A percentile compares a stretch with the other conserved stretches of the same genome.
Conservation (phyloP, 2,888 invertebrate species). For the Drosophila eohydei region DNA sequence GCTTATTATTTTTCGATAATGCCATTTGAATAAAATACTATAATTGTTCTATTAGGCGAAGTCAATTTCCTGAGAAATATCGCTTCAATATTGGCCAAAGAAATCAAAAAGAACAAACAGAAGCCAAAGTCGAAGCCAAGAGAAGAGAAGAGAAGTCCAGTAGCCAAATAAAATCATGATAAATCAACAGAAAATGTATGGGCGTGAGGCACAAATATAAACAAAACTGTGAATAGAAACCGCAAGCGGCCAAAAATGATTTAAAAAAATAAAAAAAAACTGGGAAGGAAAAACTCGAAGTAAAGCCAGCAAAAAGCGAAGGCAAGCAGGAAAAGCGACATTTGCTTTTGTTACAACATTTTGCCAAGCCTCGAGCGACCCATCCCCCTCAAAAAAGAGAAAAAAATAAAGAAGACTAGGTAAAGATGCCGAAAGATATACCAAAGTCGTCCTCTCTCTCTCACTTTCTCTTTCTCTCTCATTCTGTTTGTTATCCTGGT, state of each 20-base stretch:
- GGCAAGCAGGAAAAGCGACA: slow-evolving; percentile 77
- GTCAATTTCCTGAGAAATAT: slow-evolving; percentile 14
- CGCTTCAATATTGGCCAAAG: slow-evolving; percentile 54
- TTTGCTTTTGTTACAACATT: slow-evolving; percentile 77
- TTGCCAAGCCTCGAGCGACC: slow-evolving; percentile 62
- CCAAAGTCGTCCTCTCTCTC: slow-evolving; percentile 3
- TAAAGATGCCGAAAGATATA: slow-evolving; percentile 57
- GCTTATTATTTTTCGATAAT: background rate
- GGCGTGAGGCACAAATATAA: slow-evolving; percentile 60
- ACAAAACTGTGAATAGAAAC: slow-evolving; percentile 64
- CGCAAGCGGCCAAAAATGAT: slow-evolving; percentile 71
- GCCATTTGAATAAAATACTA: background rate
- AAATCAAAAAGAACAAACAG: slow-evolving; percentile 61
- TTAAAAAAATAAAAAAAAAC: slow-evolving; percentile 47
- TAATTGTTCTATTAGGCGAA: background rate
- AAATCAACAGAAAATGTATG: slow-evolving; percentile 65
- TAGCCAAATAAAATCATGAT: slow-evolving; percentile 80
- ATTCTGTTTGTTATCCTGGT: slow-evolving; percentile 10
- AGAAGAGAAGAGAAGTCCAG: slow-evolving; percentile 45
- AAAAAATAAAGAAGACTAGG: slow-evolving; percentile 27
- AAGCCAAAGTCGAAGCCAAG: slow-evolving; percentile 20
- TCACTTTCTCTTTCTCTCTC: background rate
- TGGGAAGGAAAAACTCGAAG: slow-evolving; percentile 14
- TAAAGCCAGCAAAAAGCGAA: slow-evolving; percentile 41
- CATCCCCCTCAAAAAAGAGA: background rate